Evolutionary conservation across 2,113 vertebrate species (phyloP).

Genomic region (Labeo catla): DNA sequence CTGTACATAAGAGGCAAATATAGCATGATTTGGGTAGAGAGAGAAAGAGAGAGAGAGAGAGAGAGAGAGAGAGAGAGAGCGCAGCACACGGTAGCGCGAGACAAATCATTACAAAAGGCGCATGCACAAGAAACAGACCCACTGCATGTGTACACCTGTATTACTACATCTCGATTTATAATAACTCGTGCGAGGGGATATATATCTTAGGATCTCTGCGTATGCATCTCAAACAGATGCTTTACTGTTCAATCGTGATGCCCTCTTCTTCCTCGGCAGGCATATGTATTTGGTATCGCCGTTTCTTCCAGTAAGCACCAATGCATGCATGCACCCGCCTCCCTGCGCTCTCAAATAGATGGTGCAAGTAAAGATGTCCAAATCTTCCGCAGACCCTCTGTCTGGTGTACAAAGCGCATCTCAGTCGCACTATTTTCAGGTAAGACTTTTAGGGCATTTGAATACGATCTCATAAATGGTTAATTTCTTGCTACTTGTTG

Average conservation of each 20-base stretch:
- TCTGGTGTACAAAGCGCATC: conserved; percentile 76
- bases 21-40: background rate
- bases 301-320: conserved; percentile 64
- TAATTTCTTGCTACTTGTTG: conserved; percentile 68
- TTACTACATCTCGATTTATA: background rate
- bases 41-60: conserved; percentile 46
- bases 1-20: background rate
- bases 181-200: background rate
- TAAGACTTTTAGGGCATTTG: conserved; percentile 61
- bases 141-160: background rate
- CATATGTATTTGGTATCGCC: conserved; percentile 63
- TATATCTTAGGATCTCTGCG: background rate
- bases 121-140: background rate
- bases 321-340: conserved; percentile 71
- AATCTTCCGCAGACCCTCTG: conserved; percentile 78
- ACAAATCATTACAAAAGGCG: conserved; percentile 8
- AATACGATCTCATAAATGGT: conserved; percentile 31
- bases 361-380: conserved; percentile 83
- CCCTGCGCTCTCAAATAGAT: conserved; percentile 76
- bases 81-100: background rate
- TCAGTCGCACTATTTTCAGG: conserved; percentile 81
- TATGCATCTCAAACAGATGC: background rate
- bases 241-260: conserved; percentile 22
- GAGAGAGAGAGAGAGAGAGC: conserved; percentile 41
- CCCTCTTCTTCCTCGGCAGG: conserved; percentile 51